Base-by-base conservation (phyloP, 2,113 vertebrate species). In the Solea senegalensis region DNA sequence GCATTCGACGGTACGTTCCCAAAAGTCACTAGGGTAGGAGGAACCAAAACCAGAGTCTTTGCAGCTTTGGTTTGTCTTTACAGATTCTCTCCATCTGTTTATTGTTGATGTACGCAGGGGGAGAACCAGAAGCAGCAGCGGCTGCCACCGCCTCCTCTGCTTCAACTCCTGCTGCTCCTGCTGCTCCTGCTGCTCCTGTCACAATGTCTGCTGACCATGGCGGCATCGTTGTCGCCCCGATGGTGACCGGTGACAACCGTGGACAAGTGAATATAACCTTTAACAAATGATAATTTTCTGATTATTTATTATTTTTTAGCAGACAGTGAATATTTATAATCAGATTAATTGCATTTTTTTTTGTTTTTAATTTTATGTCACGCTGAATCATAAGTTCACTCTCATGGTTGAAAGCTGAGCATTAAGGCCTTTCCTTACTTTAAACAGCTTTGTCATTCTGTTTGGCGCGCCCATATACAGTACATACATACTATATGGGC, bases 151-250 rank as follows among this genome's bases (percentile, higher is more conserved):
- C 51, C 55, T 40, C 69, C 55, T 58, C 60, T 28, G 46, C 67
- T 54, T 12, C 1, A 5, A 13, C 49, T 8, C 27, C 59, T 52
- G 1, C 40, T 48, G 0, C 56, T 1, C 1, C 55, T 56, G 7
- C 28, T 8, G 2, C 21, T 21, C 2, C 40, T 48, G 0, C 56
- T 1, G 1, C 55, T 56, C 9, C 28, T 8, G 2, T 1, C 2
- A 0, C 53, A 0, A 12, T 86, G 0, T 27, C 6, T 1, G 86
- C 84, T 67, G 15, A 76, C 15, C 2, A n/a, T 0, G 50, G 62
- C 49, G 3, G 64, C 2, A 1, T 78, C 7, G 9, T 88, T 34
- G 0, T 88, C 0, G 59, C 82, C 2, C 84, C 88, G 0, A 41
- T 0, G 0, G 0, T 83, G 16, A 8, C 0, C 0, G 8, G 21